Percentiles rank a stretch among this genome's conserved stretches.
phyloP scores from a whole-genome alignment of 2,113 vertebrate species.

The Scomber japonicus region DNA sequence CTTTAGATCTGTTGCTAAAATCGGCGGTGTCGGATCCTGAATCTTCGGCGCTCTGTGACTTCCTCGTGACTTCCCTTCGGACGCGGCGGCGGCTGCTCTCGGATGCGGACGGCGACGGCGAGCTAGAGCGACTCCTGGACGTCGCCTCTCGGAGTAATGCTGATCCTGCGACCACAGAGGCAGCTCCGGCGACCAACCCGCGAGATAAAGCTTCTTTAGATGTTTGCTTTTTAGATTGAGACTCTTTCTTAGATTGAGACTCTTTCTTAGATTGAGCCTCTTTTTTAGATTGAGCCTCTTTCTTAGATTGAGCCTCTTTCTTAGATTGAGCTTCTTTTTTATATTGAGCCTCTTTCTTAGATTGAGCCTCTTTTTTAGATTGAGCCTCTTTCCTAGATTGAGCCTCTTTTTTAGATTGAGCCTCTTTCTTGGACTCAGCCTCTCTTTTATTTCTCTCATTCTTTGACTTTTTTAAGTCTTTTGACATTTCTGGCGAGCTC shows the following conservation, averaged over 20 bases:
- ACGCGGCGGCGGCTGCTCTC: conserved; percentile 4
- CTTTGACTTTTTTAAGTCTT: conserved; percentile 45
- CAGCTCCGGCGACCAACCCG: conserved; percentile 36
- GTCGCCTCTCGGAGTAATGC: conserved; percentile 38
- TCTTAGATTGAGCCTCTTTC: conserved; percentile 3
- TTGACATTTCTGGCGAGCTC: background rate
- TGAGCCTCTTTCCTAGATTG: conserved; percentile 3
- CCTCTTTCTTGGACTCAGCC: background rate
- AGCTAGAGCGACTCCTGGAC: background rate
- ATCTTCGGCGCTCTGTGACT: conserved; percentile 33
- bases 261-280: background rate
- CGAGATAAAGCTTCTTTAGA: background rate
- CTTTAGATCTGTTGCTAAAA: conserved; percentile 29
- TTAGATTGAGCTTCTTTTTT: background rate
- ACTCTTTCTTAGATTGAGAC: background rate
- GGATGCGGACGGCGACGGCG: background rate
- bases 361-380: background rate
- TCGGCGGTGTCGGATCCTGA: background rate
- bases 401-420: background rate
- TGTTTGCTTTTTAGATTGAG: background rate
- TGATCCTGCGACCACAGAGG: conserved; percentile 55
- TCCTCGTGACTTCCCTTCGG: background rate
- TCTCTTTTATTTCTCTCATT: conserved; percentile 48
- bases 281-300: background rate
- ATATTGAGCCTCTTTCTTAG: background rate